Evolutionary conservation across 2,888 invertebrate species (phyloP).

Genomic region (Agrenia bidenticulata): DNA sequence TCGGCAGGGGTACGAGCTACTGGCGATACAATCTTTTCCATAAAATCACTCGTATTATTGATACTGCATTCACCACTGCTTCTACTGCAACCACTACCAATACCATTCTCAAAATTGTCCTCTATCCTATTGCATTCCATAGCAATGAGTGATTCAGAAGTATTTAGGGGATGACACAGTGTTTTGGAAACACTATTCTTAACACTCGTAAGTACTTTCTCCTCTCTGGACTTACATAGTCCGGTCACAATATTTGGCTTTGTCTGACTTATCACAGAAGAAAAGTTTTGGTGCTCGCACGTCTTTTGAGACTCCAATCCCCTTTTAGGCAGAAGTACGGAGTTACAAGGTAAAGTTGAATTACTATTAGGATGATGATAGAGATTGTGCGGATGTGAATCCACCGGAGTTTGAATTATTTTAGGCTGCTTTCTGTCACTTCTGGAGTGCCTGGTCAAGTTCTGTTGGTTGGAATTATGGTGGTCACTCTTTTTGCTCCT

Average conservation of each 20-base stretch:
- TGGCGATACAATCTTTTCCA: constrained; percentile 9
- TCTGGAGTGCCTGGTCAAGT: background rate
- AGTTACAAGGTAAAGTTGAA: too few relatives aligned
- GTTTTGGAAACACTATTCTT: constrained; percentile 3
- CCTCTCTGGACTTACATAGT: background rate
- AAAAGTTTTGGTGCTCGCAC: background rate
- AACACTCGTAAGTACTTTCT: background rate
- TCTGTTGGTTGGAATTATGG: background rate
- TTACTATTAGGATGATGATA: too few relatives aligned
- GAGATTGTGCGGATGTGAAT: too few relatives aligned
- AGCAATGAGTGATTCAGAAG: constrained; percentile 33
- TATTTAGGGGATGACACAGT: constrained; percentile 29
- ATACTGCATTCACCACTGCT: constrained; percentile 32
- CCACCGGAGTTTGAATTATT: background rate
- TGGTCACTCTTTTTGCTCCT: background rate
- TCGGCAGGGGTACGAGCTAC: background rate
- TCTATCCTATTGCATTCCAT: constrained; percentile 51
- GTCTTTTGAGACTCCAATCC: background rate
- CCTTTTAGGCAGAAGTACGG: too few relatives aligned
- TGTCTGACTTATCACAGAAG: constrained; percentile 1
- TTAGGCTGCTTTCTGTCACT: background rate
- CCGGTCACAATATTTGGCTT: background rate
- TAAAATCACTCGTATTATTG: constrained; percentile 31
- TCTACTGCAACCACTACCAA: constrained; percentile 35
- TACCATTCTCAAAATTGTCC: constrained; percentile 47